These are phyloP conservation scores for Eurytoma adleriae DNA, from an alignment of 2,888 invertebrate genomes.

Conservation along the genomic window DNA sequence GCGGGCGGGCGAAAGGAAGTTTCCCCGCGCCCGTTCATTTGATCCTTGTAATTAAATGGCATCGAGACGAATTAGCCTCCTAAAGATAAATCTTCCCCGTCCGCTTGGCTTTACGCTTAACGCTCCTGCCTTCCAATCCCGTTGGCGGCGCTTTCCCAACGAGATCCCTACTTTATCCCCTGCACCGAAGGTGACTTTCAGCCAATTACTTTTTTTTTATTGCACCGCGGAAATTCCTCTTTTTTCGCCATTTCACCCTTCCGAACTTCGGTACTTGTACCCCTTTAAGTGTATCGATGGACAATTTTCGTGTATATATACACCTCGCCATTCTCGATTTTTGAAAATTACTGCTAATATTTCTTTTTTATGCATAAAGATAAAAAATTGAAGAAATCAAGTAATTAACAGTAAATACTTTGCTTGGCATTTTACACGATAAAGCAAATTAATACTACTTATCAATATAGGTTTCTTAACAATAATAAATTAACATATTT, in stretches of 20 bases:
- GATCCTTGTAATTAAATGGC: conserved; percentile 55
- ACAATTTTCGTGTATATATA: not conserved
- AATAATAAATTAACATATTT: too few species aligned
- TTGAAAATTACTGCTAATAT: not conserved
- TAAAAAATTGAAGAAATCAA: too few species aligned
- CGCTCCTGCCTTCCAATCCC: conserved; percentile 33
- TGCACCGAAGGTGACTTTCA: conserved; percentile 54
- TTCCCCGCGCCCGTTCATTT: conserved; percentile 31
- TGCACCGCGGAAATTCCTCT: conserved; percentile 29
- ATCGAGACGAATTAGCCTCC: conserved; percentile 56
- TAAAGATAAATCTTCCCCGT: conserved; percentile 50
- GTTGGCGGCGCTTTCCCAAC: not conserved
- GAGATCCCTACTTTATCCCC: conserved; percentile 62
- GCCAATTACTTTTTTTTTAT: conserved; percentile 51
- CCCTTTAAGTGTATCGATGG: conserved; percentile 11
- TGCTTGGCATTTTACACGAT: too few species aligned
- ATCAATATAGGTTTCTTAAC: too few species aligned
- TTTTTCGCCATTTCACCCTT: not conserved
- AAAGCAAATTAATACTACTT: too few species aligned
- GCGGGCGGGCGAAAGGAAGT: conserved; percentile 4
- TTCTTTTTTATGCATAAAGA: not conserved
- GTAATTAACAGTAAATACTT: too few species aligned
- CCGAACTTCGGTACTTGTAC: not conserved
- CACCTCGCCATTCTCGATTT: not conserved
- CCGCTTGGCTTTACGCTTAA: conserved; percentile 40